These are phyloP conservation scores for Siphlonurus alternatus DNA, from an alignment of 2,888 invertebrate genomes.

Conservation along the genomic window DNA sequence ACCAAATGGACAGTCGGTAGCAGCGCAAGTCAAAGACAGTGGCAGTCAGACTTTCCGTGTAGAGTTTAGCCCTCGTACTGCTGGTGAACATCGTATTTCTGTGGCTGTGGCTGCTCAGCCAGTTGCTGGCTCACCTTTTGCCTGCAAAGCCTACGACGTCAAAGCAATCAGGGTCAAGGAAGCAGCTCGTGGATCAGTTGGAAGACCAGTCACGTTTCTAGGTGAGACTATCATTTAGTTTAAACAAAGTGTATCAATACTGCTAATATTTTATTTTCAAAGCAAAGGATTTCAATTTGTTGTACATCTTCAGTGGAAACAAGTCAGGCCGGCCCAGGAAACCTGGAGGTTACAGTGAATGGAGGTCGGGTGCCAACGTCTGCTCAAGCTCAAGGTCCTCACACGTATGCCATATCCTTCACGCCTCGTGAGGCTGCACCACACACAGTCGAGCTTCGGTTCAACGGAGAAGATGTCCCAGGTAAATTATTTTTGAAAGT, in stretches of 20 bases:
- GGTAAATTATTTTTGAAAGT: conserved; percentile 38
- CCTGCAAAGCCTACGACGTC: conserved; percentile 89
- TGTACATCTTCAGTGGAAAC: conserved; percentile 77
- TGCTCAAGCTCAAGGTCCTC: conserved; percentile 90
- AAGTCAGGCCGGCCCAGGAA: conserved; percentile 94
- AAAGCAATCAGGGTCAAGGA: conserved; percentile 88
- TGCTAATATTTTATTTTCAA: neutral
- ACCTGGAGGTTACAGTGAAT: conserved; percentile 95
- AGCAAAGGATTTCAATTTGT: too few relatives aligned
- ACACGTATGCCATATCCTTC: conserved; percentile 93
- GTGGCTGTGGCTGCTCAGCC: conserved; percentile 51
- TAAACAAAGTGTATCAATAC: neutral
- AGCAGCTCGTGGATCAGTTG: conserved; percentile 70
- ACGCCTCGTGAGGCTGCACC: conserved; percentile 80
- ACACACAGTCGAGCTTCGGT: conserved; percentile 87
- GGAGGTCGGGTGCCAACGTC: conserved; percentile 93
- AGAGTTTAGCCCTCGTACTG: conserved; percentile 79
- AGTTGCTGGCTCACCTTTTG: conserved; percentile 84
- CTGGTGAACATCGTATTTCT: conserved; percentile 81
- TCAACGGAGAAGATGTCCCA: conserved; percentile 91
- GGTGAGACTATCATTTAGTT: conserved; percentile 33
- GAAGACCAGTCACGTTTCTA: conserved; percentile 79
- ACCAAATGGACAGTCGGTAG: conserved; percentile 80
- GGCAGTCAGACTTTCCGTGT: conserved; percentile 70
- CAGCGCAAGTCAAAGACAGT: conserved; percentile 72